These are phyloP conservation scores for Antrozous pallidus DNA, from an alignment of 2,797 vertebrate species.

Conservation along the genomic window DNA sequence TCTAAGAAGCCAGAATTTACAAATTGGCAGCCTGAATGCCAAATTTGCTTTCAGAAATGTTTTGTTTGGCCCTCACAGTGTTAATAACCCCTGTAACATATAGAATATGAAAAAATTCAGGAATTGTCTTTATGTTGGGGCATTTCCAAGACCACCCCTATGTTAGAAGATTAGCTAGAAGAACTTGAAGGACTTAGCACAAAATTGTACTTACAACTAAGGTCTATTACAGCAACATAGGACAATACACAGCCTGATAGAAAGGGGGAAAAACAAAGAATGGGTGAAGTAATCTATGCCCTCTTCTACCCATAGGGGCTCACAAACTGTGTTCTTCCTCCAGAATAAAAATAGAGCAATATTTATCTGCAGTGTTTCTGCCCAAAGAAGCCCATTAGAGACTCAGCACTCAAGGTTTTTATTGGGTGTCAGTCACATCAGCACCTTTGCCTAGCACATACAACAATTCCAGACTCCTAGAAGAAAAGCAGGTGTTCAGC, in stretches of 20 bases:
- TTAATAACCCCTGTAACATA: neutral
- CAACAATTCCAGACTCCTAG: neutral
- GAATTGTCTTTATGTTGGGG: neutral
- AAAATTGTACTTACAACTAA: neutral
- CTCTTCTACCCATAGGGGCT: neutral
- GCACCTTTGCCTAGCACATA: neutral
- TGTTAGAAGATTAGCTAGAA: neutral
- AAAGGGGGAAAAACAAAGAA: neutral
- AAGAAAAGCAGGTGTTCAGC: neutral
- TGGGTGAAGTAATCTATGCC: neutral
- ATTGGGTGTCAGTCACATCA: neutral
- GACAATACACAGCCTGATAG: neutral
- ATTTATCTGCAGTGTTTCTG: neutral
- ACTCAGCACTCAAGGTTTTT: neutral
- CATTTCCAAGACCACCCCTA: neutral
- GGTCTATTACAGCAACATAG: neutral
- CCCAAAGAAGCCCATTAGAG: neutral
- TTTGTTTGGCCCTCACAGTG: neutral
- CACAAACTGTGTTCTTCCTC: neutral
- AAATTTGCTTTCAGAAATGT: neutral
- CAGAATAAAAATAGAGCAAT: neutral
- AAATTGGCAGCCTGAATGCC: neutral
- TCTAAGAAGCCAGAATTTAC: neutral
- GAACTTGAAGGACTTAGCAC: neutral
- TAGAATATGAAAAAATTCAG: neutral